These are phyloP conservation scores for Ochotona curzoniae DNA, from an alignment of 2,113 vertebrate species.

Conservation along the genomic window DNA sequence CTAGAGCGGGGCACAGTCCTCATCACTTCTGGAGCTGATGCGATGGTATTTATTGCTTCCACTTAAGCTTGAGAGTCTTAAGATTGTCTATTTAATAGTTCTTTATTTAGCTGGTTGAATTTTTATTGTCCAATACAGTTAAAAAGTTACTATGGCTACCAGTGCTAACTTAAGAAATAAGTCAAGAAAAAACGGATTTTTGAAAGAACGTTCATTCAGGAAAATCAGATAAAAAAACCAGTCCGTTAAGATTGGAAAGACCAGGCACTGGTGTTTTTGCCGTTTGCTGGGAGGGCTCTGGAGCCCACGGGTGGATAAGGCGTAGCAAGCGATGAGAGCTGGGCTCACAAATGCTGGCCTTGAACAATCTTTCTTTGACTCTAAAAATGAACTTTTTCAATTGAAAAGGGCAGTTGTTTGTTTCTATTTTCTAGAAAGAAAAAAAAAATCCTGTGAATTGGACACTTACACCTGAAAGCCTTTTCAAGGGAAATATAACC, in stretches of 20 bases:
- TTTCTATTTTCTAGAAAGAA: slow-evolving; percentile 39
- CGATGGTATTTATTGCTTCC: slow-evolving; percentile 57
- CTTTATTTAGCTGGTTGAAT: background rate
- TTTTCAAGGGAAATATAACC: slow-evolving; percentile 32
- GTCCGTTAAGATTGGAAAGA: background rate
- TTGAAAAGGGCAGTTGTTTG: background rate
- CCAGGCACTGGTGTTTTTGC: background rate
- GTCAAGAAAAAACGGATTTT: background rate
- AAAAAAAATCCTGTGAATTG: background rate
- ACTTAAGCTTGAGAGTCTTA: slow-evolving; percentile 30
- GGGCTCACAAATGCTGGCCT: background rate
- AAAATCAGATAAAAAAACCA: background rate
- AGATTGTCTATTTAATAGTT: background rate
- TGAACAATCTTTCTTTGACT: background rate
- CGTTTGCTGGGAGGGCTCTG: background rate
- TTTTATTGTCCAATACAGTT: slow-evolving; percentile 29
- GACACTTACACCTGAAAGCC: background rate
- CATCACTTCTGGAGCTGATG: slow-evolving; percentile 10
- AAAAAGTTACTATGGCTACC: background rate
- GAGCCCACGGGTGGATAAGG: background rate
- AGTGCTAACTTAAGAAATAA: slow-evolving; percentile 6
- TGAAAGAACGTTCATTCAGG: background rate
- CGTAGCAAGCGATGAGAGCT: background rate
- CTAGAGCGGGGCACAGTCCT: background rate
- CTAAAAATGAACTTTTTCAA: background rate